phyloP scores from a whole-genome alignment of 2,797 vertebrate genomes.

The Sebastes trivittatus region DNA sequence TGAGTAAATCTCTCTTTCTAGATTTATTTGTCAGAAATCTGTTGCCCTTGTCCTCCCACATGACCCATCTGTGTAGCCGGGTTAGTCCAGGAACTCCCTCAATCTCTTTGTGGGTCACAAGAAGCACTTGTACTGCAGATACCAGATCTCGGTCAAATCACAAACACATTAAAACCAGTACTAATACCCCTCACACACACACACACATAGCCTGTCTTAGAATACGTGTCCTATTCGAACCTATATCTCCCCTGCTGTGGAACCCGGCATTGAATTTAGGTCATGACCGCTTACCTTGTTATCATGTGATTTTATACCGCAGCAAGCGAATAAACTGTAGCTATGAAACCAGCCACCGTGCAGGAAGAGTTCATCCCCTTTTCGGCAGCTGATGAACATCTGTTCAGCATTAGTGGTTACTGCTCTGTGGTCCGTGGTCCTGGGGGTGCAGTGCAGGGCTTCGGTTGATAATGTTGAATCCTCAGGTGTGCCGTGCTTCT shows the following conservation, averaged over 20 bases:
- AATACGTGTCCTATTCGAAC: constrained; percentile 16
- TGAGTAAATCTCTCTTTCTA: not conserved
- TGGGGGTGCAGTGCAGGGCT: constrained; percentile 33
- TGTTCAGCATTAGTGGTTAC: constrained; percentile 71
- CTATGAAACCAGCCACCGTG: constrained; percentile 51
- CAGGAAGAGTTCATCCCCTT: constrained; percentile 54
- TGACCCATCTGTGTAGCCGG: constrained; percentile 72
- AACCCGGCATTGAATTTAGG: constrained; percentile 50
- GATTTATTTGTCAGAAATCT: constrained; percentile 51
- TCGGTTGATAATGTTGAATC: constrained; percentile 53
- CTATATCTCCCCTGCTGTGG: constrained; percentile 7
- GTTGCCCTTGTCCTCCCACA: constrained; percentile 70
- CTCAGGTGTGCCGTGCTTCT: constrained; percentile 60
- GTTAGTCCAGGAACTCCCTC: constrained; percentile 55
- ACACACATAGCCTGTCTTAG: constrained; percentile 9
- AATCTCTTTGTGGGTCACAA: constrained; percentile 60
- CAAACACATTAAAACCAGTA: constrained; percentile 24
- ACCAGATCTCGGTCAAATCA: constrained; percentile 51
- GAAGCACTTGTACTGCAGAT: constrained; percentile 26
- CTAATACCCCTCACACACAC: constrained; percentile 16
- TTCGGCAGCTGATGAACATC: constrained; percentile 75
- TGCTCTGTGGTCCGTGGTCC: constrained; percentile 59
- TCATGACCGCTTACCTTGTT: constrained; percentile 64
- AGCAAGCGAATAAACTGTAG: constrained; percentile 37
- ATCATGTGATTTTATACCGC: constrained; percentile 42